phyloP scores from a whole-genome alignment of 2,113 vertebrate species.

The Elephantulus edwardii region DNA sequence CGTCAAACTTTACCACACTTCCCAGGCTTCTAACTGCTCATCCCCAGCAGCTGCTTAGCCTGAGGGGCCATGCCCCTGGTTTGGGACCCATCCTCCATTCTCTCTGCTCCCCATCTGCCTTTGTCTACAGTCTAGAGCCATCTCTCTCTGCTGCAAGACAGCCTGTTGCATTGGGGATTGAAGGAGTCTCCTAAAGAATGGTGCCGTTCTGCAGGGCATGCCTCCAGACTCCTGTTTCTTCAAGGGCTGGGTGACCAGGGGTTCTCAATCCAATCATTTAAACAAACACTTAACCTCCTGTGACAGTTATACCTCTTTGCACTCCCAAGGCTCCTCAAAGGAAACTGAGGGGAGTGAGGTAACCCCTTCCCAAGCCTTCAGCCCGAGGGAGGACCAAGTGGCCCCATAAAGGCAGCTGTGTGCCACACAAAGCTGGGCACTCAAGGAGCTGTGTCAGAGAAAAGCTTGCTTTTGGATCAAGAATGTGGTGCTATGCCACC shows the following conservation, averaged over 20 bases:
- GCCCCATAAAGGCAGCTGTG: not conserved
- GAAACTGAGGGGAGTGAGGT: too few species aligned
- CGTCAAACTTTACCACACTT: not conserved
- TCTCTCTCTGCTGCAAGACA: not conserved
- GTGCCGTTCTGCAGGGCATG: not conserved
- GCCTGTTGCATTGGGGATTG: not conserved
- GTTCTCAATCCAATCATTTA: not conserved
- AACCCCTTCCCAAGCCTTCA: too few species aligned
- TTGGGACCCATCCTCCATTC: not conserved
- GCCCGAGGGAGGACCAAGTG: accelerated
- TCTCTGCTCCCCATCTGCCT: not conserved
- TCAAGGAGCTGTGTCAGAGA: not conserved
- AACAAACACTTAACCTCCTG: not conserved
- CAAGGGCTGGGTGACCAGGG: not conserved
- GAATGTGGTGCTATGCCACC: not conserved
- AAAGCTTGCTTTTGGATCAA: not conserved
- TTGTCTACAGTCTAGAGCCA: not conserved
- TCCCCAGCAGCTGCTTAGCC: not conserved
- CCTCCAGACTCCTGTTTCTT: not conserved
- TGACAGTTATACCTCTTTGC: not conserved
- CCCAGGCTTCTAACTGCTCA: not conserved
- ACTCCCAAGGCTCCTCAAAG: not conserved
- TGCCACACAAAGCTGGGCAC: not conserved
- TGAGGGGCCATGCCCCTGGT: not conserved
- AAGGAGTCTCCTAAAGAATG: not conserved